Percentiles rank a stretch among this genome's conserved stretches.
Conservation (phyloP, 64 coral and sea anemone species). For the Acropora tenuis region DNA sequence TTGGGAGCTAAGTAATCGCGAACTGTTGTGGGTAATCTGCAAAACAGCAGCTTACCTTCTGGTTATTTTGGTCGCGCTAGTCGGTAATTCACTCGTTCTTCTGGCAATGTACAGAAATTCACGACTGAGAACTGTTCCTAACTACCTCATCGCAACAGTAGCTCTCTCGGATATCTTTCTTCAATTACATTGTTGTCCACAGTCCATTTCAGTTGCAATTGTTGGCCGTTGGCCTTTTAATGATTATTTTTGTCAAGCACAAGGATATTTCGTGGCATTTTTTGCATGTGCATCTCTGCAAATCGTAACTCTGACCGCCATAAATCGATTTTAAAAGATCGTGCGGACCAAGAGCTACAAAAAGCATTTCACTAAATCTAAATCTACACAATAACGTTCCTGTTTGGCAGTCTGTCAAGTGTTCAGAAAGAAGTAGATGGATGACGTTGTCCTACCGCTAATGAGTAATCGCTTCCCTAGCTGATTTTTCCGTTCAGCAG, state of each 20-base stretch:
- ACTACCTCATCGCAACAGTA: conserved; percentile 35
- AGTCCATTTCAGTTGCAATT: neutral
- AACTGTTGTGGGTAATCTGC: neutral
- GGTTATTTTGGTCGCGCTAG: neutral
- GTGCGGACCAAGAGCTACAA: conserved; percentile 17
- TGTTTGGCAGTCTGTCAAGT: too few relatives aligned
- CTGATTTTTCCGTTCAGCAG: too few relatives aligned
- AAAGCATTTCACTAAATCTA: neutral
- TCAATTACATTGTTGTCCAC: conserved; percentile 17
- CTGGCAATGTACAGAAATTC: conserved; percentile 43
- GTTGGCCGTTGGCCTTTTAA: conserved; percentile 45
- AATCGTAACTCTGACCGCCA: conserved; percentile 46
- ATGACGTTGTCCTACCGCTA: too few relatives aligned
- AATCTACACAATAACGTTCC: too few relatives aligned
- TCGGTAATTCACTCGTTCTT: conserved; percentile 35
- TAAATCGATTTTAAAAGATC: conserved; percentile 62
- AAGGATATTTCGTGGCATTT: conserved; percentile 42
- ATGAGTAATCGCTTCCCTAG: too few relatives aligned
- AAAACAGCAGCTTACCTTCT: neutral
- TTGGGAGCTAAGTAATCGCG: neutral
- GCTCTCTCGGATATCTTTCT: conserved; percentile 55
- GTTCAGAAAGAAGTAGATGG: too few relatives aligned
- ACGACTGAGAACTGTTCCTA: conserved; percentile 44
- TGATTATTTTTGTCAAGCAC: conserved; percentile 4
- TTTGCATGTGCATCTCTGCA: conserved; percentile 31